Conservation (phyloP, 2,888 invertebrate species). For the Alentia gelatinosa region DNA sequence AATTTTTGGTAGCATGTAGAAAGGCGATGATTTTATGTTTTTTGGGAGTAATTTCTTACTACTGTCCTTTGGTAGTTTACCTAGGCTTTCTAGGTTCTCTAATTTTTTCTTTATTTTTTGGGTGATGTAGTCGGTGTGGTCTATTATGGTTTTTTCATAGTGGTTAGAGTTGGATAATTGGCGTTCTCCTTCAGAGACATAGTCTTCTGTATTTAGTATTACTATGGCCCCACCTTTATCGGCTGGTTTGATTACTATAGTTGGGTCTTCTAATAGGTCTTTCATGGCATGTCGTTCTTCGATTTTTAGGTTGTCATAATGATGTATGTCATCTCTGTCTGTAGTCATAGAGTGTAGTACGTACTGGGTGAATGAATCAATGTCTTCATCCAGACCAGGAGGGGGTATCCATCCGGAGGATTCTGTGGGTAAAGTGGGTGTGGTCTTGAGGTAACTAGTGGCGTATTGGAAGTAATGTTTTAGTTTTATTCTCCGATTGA, state of each 20-base stretch:
- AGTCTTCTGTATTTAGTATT: not conserved
- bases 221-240: not conserved
- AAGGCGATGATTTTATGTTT: not conserved
- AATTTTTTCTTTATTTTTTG: not conserved
- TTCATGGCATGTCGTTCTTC: not conserved
- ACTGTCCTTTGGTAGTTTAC: not conserved
- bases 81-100: not conserved
- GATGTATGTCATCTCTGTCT: not conserved
- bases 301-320: not conserved
- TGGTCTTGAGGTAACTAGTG: not conserved
- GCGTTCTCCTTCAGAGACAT: not conserved
- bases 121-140: not conserved
- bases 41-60: not conserved
- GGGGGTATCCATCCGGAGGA: not conserved
- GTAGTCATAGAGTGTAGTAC: not conserved
- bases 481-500: not conserved
- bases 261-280: not conserved
- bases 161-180: not conserved
- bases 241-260: not conserved
- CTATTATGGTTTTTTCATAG: not conserved
- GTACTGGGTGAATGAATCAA: not conserved
- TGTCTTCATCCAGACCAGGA: not conserved
- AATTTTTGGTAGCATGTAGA: slow-evolving; percentile 15
- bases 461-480: not conserved
- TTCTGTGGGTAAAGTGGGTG: not conserved